These are phyloP conservation scores for Oscheius sp. DNA, from an alignment of 2,888 invertebrate genomes.

Conservation along the genomic window DNA sequence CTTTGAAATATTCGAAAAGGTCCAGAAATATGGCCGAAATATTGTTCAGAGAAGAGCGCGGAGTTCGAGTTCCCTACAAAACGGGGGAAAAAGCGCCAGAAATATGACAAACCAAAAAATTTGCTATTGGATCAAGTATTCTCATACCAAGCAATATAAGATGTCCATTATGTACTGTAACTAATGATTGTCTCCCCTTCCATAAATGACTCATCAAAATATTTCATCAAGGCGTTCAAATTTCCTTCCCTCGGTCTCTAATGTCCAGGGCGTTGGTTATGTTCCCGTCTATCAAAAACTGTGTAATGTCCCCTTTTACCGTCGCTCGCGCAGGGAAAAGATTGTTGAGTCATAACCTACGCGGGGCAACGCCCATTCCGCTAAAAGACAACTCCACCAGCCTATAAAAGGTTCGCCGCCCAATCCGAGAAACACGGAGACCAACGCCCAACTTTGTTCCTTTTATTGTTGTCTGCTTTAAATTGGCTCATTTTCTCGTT, in stretches of 20 bases:
- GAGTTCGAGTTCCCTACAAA: too few species aligned
- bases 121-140: too few species aligned
- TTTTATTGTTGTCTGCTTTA: too few species aligned
- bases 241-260: neutral
- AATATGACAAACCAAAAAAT: too few species aligned
- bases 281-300: neutral
- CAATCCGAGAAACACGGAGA: neutral
- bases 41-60: too few species aligned
- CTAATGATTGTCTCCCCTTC: too few species aligned
- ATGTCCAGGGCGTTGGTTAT: slow-evolving; percentile 10
- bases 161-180: too few species aligned
- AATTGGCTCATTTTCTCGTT: neutral
- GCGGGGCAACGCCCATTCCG: slow-evolving; percentile 28
- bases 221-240: neutral
- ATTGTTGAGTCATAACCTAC: slow-evolving; percentile 18
- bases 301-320: slow-evolving; percentile 23
- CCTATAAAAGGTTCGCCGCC: slow-evolving; percentile 28
- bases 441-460: neutral
- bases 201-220: too few species aligned
- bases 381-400: slow-evolving; percentile 8
- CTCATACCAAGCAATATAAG: too few species aligned
- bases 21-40: too few species aligned
- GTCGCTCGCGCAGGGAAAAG: neutral
- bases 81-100: too few species aligned
- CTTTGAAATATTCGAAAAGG: too few species aligned